Evolutionary conservation across 2,888 invertebrate species (phyloP).

Genomic region (Caenorhabditis becei): DNA sequence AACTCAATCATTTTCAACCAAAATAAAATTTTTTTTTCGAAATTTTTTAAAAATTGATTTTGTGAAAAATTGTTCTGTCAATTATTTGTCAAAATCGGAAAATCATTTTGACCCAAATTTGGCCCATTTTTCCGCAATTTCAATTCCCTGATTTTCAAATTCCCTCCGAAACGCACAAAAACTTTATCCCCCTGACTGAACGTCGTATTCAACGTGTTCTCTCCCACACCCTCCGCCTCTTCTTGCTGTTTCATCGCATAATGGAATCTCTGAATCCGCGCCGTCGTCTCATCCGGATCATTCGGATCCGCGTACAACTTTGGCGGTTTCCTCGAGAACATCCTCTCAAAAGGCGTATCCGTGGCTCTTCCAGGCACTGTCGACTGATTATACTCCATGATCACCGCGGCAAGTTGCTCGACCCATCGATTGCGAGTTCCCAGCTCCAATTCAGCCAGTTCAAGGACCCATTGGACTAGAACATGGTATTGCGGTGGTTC

Average conservation of each 20-base stretch:
- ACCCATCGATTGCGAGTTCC: constrained; percentile 62
- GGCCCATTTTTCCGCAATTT: background rate
- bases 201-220: background rate
- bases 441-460: constrained; percentile 46
- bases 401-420: constrained; percentile 58
- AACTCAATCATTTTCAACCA: too few species aligned
- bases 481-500: constrained; percentile 56
- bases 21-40: too few species aligned
- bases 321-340: constrained; percentile 64
- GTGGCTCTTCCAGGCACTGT: background rate
- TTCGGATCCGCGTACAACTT: constrained; percentile 52
- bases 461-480: constrained; percentile 47
- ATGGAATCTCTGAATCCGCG: constrained; percentile 8
- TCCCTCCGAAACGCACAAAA: constrained; percentile 51
- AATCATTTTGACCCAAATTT: background rate
- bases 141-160: too few species aligned
- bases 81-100: too few species aligned
- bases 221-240: too few species aligned
- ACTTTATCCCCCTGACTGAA: constrained; percentile 48
- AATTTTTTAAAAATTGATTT: too few species aligned
- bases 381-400: constrained; percentile 65
- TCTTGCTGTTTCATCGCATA: constrained; percentile 27
- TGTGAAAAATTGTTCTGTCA: too few species aligned
- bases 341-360: constrained; percentile 44
- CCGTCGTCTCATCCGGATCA: background rate